Evolutionary conservation across 2,113 vertebrate species (phyloP).

Genomic region (Menura novaehollandiae): DNA sequence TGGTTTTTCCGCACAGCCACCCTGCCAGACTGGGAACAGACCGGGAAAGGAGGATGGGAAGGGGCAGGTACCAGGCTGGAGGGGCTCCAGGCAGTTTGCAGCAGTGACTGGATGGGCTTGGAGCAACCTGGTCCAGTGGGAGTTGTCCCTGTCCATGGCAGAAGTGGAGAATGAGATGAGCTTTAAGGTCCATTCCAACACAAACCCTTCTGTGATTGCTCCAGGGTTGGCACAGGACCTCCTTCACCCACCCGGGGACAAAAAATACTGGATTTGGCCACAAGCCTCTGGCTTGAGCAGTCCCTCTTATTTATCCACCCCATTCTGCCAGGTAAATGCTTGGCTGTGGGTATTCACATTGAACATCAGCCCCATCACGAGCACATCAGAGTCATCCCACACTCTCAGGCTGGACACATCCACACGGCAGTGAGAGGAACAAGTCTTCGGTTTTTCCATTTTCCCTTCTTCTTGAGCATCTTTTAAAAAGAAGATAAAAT

Average conservation of each 20-base stretch:
- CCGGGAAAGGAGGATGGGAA: neutral
- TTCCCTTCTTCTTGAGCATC: neutral
- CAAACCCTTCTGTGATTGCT: neutral
- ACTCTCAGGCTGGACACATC: neutral
- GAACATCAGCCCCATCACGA: neutral
- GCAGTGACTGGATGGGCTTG: neutral
- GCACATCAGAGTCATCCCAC: neutral
- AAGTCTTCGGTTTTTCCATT: neutral
- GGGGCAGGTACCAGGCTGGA: neutral
- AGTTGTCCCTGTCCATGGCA: neutral
- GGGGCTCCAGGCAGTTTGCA: neutral
- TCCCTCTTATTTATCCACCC: neutral
- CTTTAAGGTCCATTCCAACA: neutral
- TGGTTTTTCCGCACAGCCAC: neutral
- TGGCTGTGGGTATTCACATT: accelerated
- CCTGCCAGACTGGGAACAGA: neutral
- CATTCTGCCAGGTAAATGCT: neutral
- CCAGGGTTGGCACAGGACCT: neutral
- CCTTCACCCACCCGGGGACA: neutral
- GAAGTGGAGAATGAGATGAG: neutral
- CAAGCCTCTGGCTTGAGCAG: neutral
- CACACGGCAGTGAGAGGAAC: neutral
- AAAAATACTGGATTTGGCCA: neutral
- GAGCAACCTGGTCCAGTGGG: neutral
- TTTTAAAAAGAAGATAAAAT: neutral